These are phyloP conservation scores for Merluccius polli DNA, from an alignment of 2,797 vertebrate genomes.

Conservation along the genomic window DNA sequence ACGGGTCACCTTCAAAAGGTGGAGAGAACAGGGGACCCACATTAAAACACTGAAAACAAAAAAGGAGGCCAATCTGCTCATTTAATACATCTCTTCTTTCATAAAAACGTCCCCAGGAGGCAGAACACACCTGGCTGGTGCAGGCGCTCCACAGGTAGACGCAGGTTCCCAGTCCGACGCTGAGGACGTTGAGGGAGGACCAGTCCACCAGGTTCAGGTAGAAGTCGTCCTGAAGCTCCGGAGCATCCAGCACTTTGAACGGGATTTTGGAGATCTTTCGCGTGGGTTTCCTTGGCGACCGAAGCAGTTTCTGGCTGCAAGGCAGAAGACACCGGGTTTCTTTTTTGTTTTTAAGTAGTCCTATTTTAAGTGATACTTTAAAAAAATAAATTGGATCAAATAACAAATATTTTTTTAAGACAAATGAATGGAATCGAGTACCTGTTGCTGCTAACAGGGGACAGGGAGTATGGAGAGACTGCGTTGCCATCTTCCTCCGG, in stretches of 20 bases:
- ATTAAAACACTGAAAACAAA: neutral
- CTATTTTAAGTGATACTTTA: neutral
- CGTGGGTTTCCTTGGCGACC: conserved; percentile 94
- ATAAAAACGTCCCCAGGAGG: neutral
- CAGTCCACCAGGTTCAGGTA: conserved; percentile 99
- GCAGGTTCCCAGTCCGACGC: conserved; percentile 95
- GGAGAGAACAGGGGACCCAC: neutral
- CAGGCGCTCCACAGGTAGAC: conserved; percentile 99
- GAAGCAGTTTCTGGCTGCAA: conserved; percentile 88
- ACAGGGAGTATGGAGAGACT: conserved; percentile 94
- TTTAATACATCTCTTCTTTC: neutral
- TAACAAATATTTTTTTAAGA: neutral
- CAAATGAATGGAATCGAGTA: conserved; percentile 41
- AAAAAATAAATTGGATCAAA: neutral
- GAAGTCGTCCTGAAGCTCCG: conserved; percentile 97
- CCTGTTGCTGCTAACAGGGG: conserved; percentile 99
- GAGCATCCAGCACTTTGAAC: conserved; percentile 96
- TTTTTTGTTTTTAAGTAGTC: neutral
- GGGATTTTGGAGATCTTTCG: conserved; percentile 99
- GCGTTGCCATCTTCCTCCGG: conserved; percentile 91
- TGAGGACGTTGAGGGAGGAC: conserved; percentile 97
- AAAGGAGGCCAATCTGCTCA: neutral
- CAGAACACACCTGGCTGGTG: conserved; percentile 88
- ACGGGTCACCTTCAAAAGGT: conserved; percentile 83
- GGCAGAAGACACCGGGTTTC: neutral